phyloP scores from a whole-genome alignment of 2,797 vertebrate species.

The Danio albolineatus region DNA sequence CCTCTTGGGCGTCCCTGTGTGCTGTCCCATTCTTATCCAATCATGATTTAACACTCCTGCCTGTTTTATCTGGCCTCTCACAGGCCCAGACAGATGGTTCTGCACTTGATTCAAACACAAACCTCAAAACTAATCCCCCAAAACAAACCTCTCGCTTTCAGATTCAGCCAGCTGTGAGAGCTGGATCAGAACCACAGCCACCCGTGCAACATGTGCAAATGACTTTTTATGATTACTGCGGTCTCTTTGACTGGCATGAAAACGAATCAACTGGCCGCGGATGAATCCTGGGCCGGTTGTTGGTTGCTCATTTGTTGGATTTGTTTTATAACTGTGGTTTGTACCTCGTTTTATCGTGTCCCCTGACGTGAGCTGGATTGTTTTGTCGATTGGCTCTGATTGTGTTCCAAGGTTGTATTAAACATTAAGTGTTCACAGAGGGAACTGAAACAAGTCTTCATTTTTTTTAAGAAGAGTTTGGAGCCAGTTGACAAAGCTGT shows the following conservation, averaged over 20 bases:
- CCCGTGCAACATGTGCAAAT: conserved; percentile 24
- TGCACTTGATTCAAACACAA: conserved; percentile 57
- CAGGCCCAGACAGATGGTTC: conserved; percentile 48
- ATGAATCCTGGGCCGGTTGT: background rate
- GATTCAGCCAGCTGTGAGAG: conserved; percentile 43
- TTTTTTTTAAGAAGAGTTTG: background rate
- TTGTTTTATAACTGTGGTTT: conserved; percentile 5
- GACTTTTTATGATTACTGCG: conserved; percentile 34
- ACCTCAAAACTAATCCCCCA: conserved; percentile 60
- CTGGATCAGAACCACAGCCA: conserved; percentile 32
- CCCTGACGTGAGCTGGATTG: background rate
- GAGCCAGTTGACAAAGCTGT: background rate
- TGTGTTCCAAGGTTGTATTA: background rate
- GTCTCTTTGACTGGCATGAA: conserved; percentile 25
- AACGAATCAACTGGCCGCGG: conserved; percentile 1
- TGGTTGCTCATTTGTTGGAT: conserved; percentile 15
- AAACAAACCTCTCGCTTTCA: conserved; percentile 59
- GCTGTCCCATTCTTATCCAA: conserved; percentile 36
- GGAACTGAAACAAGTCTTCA: background rate
- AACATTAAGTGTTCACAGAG: background rate
- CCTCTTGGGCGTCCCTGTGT: conserved; percentile 7
- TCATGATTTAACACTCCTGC: conserved; percentile 52
- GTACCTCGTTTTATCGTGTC: background rate
- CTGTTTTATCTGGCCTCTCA: conserved; percentile 57
- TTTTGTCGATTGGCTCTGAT: background rate